phyloP scores from a whole-genome alignment of 2,888 invertebrate genomes.

The Physocephala rufipes region DNA sequence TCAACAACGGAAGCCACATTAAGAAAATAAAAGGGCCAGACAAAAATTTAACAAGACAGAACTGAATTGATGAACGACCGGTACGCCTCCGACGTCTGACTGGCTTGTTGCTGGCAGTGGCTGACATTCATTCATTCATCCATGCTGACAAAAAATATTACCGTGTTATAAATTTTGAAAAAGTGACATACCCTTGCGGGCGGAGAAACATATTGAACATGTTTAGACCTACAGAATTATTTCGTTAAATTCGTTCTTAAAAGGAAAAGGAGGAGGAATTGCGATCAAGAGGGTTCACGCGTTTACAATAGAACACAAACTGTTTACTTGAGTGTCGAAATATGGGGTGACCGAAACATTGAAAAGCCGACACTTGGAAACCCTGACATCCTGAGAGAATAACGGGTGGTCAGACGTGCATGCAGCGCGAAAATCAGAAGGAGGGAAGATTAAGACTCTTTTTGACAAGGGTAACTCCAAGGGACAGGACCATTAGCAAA shows the following conservation, averaged over 20 bases:
- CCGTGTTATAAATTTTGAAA: constrained; percentile 23
- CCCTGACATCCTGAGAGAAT: too few relatives aligned
- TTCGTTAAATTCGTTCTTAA: constrained; percentile 6
- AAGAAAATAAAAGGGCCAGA: too few relatives aligned
- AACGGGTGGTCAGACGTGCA: background rate
- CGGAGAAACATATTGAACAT: constrained; percentile 29
- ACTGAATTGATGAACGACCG: constrained; percentile 25
- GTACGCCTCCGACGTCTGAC: constrained; percentile 14
- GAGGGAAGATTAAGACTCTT: constrained; percentile 3
- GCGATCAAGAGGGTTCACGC: background rate
- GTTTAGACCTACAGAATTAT: constrained; percentile 27
- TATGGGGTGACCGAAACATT: background rate
- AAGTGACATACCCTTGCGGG: constrained; percentile 12
- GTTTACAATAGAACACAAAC: constrained; percentile 18
- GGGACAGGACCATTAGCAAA: constrained; percentile 7
- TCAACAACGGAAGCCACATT: too few relatives aligned
- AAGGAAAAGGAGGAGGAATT: background rate
- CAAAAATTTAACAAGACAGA: constrained; percentile 2
- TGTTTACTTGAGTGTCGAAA: background rate
- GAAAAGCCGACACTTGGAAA: background rate
- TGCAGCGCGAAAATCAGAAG: background rate
- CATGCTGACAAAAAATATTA: constrained; percentile 5
- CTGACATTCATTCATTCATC: too few relatives aligned
- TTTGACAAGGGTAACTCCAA: constrained; percentile 7
- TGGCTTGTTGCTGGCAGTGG: constrained; percentile 8